Conservation (phyloP, 2,797 vertebrate genomes). For the Simalia tracyae region DNA sequence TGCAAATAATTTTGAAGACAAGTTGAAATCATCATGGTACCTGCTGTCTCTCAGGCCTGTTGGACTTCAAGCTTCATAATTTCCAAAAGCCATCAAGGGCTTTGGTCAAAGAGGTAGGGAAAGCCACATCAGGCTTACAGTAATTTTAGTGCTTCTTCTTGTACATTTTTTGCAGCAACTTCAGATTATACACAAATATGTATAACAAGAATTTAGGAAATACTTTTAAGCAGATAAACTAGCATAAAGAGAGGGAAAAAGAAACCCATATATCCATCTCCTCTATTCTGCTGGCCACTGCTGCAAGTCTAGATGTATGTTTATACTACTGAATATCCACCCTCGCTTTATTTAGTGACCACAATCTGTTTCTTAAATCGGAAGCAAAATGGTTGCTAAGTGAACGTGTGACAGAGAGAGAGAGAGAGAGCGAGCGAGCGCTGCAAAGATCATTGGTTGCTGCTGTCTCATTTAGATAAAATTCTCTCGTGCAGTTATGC, state of each 20-base stretch:
- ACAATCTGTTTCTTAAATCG: background rate
- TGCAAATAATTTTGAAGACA: background rate
- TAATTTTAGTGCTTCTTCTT: background rate
- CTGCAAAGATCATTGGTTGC: background rate
- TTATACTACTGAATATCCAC: background rate
- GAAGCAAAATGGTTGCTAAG: background rate
- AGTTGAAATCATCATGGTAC: conserved; percentile 1
- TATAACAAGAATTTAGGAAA: background rate
- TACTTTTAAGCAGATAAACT: background rate
- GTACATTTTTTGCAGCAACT: background rate
- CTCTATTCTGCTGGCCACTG: background rate
- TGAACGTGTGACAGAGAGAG: background rate
- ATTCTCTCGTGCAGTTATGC: background rate
- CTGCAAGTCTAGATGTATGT: background rate
- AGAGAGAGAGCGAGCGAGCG: background rate
- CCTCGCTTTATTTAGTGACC: background rate
- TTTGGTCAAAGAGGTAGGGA: background rate
- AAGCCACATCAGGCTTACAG: background rate
- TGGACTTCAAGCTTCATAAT: background rate
- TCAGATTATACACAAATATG: background rate
- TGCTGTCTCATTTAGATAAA: background rate
- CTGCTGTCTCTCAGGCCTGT: background rate
- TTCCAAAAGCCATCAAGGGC: background rate
- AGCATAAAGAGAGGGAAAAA: background rate
- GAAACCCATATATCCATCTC: background rate